phyloP scores from a whole-genome alignment of 2,888 invertebrate species.

The Calliscelio sp. region DNA sequence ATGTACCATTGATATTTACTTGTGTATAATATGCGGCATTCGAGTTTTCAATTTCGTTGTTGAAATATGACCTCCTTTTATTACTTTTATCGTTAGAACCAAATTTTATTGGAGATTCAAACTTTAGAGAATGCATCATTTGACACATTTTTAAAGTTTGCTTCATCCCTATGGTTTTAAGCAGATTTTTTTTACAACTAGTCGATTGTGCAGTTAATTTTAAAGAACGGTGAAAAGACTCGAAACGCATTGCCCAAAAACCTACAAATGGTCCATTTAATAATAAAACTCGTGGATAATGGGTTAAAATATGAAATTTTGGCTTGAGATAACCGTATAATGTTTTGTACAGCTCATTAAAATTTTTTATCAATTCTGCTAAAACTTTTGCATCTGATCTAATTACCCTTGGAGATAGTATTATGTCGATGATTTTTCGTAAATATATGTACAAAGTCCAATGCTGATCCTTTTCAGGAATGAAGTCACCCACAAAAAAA shows the following conservation, averaged over 20 bases:
- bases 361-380: not conserved
- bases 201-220: not conserved
- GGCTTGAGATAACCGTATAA: slow-evolving; percentile 1
- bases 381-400: not conserved
- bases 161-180: too few species aligned
- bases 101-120: too few species aligned
- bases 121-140: too few species aligned
- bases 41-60: too few species aligned
- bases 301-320: slow-evolving; percentile 8
- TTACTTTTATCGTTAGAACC: too few species aligned
- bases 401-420: slow-evolving; percentile 4
- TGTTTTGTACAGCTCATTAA: not conserved
- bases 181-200: slow-evolving; percentile 5
- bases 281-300: slow-evolving; percentile 16
- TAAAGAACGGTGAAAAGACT: not conserved
- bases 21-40: slow-evolving; percentile 24
- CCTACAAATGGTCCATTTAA: not conserved
- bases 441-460: not conserved
- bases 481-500: not conserved
- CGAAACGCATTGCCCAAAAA: slow-evolving; percentile 5
- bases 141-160: too few species aligned
- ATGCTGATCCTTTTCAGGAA: not conserved
- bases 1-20: slow-evolving; percentile 13
- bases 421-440: not conserved
- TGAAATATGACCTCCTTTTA: too few species aligned